Percentiles rank a stretch among this genome's conserved stretches.
These are phyloP conservation scores for Donacobius atricapilla DNA, from an alignment of 2,113 vertebrate genomes.

Conservation along the genomic window DNA sequence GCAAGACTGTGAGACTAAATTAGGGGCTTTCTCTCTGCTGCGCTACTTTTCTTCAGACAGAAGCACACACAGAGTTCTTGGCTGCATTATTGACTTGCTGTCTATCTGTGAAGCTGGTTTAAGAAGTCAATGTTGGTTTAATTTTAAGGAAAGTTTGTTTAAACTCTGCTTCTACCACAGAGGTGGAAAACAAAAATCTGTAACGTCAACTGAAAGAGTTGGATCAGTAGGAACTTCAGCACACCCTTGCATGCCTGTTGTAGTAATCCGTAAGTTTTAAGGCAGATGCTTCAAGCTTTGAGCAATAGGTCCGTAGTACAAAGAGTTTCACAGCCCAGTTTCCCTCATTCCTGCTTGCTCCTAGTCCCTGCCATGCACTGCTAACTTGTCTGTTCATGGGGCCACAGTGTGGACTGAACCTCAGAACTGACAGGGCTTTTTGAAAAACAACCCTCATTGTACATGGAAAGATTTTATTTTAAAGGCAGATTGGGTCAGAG, in stretches of 20 bases:
- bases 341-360: background rate
- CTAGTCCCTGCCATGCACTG: background rate
- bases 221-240: background rate
- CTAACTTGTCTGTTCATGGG: background rate
- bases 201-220: background rate
- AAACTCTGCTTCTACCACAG: background rate
- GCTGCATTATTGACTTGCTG: background rate
- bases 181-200: background rate
- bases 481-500: background rate
- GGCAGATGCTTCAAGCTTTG: background rate
- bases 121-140: background rate
- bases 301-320: background rate
- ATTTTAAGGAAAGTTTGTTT: background rate
- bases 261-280: background rate
- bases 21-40: background rate
- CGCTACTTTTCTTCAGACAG: background rate
- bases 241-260: background rate
- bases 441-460: background rate
- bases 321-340: background rate
- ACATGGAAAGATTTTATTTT: background rate
- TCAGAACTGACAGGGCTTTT: background rate
- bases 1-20: rapidly evolving
- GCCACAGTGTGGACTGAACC: background rate
- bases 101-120: background rate
- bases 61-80: background rate